These are phyloP conservation scores for Amyelois transitella DNA, from an alignment of 1,140 invertebrate genomes.

Conservation along the genomic window DNA sequence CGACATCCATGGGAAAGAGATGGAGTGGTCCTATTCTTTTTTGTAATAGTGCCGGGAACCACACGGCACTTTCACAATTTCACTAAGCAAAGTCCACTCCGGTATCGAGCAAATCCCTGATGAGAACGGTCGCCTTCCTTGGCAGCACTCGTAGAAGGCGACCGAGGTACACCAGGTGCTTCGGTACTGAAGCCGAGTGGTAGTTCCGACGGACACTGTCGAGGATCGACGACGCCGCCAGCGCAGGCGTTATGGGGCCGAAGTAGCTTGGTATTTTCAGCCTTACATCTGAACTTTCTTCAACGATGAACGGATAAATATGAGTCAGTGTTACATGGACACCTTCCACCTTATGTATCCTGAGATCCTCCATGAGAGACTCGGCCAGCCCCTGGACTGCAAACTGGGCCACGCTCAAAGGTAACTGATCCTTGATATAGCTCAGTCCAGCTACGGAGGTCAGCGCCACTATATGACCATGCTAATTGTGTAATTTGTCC, in stretches of 20 bases:
- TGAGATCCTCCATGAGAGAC: slow-evolving; percentile 76
- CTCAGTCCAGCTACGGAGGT: slow-evolving; percentile 83
- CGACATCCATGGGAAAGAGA: no score
- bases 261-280: slow-evolving; percentile 80
- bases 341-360: slow-evolving; percentile 71
- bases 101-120: slow-evolving; percentile 78
- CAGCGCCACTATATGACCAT: slow-evolving; percentile 81
- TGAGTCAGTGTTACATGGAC: slow-evolving; percentile 77
- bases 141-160: slow-evolving; percentile 77
- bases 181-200: slow-evolving; percentile 77
- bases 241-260: slow-evolving; percentile 76
- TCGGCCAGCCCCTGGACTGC: slow-evolving; percentile 80
- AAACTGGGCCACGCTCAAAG: slow-evolving; percentile 82
- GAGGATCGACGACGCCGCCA: slow-evolving; percentile 75
- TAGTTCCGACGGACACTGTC: slow-evolving; percentile 78
- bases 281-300: slow-evolving; percentile 75
- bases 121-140: slow-evolving; percentile 76
- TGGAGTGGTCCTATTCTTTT: no score
- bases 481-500: no score
- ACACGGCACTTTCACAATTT: slow-evolving; percentile 1
- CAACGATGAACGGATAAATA: slow-evolving; percentile 78
- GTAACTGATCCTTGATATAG: slow-evolving; percentile 77
- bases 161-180: slow-evolving; percentile 76
- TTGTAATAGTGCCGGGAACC: no score
- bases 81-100: slow-evolving; percentile 78